These are phyloP conservation scores for Castor canadensis DNA, from an alignment of 2,113 vertebrate species.

Conservation along the genomic window DNA sequence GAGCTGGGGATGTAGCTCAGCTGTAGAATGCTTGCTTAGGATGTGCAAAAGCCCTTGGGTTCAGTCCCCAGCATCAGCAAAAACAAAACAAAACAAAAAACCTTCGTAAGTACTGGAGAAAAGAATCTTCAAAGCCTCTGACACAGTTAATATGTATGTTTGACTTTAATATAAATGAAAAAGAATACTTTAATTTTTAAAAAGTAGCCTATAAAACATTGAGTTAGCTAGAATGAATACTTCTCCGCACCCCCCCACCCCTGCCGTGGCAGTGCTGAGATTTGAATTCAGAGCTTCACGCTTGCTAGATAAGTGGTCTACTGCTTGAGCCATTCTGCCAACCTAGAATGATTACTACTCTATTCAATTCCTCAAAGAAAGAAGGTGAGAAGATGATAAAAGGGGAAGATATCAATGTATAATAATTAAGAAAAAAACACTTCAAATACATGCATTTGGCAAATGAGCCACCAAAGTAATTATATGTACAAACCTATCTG, in stretches of 20 bases:
- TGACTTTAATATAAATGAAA: slow-evolving; percentile 47
- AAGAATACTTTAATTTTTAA: slow-evolving; percentile 10
- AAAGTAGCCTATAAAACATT: neutral
- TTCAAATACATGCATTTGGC: neutral
- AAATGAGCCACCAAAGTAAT: slow-evolving; percentile 27
- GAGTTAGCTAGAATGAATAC: no score
- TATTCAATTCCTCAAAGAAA: slow-evolving; percentile 27
- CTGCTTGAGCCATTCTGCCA: no score
- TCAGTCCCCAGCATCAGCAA: neutral
- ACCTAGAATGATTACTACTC: slow-evolving; percentile 54
- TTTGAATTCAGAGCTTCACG: no score
- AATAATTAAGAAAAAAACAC: neutral
- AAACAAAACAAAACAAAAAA: no score
- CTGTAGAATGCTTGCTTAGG: neutral
- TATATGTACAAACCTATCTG: neutral
- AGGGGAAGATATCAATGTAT: neutral
- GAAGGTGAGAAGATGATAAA: neutral
- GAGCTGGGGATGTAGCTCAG: neutral
- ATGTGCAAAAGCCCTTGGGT: neutral
- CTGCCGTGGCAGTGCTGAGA: no score
- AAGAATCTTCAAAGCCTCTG: slow-evolving; percentile 47
- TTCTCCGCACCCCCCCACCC: no score
- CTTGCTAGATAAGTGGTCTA: no score
- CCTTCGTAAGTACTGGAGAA: neutral
- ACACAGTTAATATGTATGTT: slow-evolving; percentile 15